A percentile compares a stretch with the other conserved stretches of the same genome.
These are phyloP conservation scores for Apocheima hispidaria DNA, from an alignment of 2,888 invertebrate species.

Conservation along the genomic window DNA sequence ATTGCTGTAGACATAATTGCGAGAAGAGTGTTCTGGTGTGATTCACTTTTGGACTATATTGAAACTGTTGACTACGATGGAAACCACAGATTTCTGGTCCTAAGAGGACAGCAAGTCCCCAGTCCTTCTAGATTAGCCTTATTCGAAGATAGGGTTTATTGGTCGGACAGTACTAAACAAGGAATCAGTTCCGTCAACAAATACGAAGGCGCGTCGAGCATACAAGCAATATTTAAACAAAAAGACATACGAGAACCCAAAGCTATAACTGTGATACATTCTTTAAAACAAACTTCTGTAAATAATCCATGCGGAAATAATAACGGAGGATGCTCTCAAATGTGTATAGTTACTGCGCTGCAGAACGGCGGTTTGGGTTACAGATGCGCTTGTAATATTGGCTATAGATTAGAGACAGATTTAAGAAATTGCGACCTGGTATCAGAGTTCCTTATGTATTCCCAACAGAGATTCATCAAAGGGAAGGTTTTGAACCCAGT, in stretches of 20 bases:
- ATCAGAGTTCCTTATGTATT: constrained; percentile 96
- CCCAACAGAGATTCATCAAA: constrained; percentile 97
- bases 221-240: constrained; percentile 92
- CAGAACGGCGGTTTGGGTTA: constrained; percentile 92
- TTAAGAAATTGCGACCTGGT: constrained; percentile 93
- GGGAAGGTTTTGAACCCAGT: constrained; percentile 96
- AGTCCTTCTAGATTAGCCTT: constrained; percentile 93
- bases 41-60: constrained; percentile 97
- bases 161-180: constrained; percentile 96
- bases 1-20: constrained; percentile 96
- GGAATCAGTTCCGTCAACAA: constrained; percentile 95
- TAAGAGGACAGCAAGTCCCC: constrained; percentile 94
- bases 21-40: constrained; percentile 98
- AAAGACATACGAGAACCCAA: constrained; percentile 93
- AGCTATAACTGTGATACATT: constrained; percentile 93
- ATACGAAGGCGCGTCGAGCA: constrained; percentile 92
- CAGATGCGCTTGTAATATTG: constrained; percentile 96
- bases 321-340: constrained; percentile 96
- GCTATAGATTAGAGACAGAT: constrained; percentile 91
- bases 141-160: constrained; percentile 95
- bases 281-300: constrained; percentile 90
- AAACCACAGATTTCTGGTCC: constrained; percentile 91
- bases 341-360: constrained; percentile 95
- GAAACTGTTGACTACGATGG: constrained; percentile 98
- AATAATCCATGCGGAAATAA: constrained; percentile 94